phyloP scores from a whole-genome alignment of 2,888 invertebrate species.

The Stratiomys singularior region DNA sequence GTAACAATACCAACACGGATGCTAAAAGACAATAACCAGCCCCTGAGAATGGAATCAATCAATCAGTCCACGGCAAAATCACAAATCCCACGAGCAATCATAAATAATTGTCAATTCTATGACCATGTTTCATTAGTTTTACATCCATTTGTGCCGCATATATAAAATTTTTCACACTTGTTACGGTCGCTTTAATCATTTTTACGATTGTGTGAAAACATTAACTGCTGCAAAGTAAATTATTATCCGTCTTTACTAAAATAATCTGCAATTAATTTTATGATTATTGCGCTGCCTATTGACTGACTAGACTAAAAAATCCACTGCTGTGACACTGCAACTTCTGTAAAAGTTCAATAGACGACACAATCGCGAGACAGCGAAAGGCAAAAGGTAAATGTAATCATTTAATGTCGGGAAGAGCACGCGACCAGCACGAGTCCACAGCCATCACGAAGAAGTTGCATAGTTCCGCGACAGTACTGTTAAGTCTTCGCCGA shows the following conservation, averaged over 20 bases:
- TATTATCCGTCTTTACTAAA: constrained; percentile 28
- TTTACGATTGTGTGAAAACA: constrained; percentile 22
- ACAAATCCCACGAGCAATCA: neutral
- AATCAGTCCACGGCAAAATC: too few species aligned
- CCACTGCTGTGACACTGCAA: constrained; percentile 16
- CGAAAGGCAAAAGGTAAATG: constrained; percentile 41
- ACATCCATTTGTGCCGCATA: neutral
- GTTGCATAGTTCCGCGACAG: neutral
- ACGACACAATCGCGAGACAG: constrained; percentile 22
- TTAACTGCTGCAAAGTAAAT: neutral
- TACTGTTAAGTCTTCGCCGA: constrained; percentile 1
- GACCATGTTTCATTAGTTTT: neutral
- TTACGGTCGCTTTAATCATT: constrained; percentile 4
- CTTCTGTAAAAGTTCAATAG: constrained; percentile 42
- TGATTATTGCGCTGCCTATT: constrained; percentile 3
- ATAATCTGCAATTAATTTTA: constrained; percentile 42
- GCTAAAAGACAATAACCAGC: too few species aligned
- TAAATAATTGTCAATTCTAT: constrained; percentile 4
- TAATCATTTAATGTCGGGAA: constrained; percentile 40
- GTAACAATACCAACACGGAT: too few species aligned
- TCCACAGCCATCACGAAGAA: constrained; percentile 30
- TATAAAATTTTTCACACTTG: constrained; percentile 13
- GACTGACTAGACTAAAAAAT: constrained; percentile 3
- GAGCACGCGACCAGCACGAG: constrained; percentile 51
- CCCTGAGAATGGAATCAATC: too few species aligned